Evolutionary conservation across 2,113 vertebrate genomes (phyloP).

Genomic region (Xyrauchen texanus): DNA sequence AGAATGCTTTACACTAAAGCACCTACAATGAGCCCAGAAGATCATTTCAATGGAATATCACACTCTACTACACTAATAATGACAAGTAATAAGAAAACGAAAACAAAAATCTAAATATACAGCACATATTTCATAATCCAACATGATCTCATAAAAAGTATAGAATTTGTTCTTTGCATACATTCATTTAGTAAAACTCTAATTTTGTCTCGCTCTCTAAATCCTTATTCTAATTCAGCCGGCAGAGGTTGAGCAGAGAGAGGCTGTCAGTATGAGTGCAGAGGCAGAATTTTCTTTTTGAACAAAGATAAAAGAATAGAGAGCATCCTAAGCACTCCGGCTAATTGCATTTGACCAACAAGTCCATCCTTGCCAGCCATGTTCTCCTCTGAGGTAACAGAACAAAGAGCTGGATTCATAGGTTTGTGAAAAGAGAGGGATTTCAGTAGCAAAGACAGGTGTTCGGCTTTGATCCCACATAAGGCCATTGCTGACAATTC

Average conservation of each 20-base stretch:
- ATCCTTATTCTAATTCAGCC: constrained; percentile 42
- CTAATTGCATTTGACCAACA: constrained; percentile 71
- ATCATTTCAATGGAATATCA: background rate
- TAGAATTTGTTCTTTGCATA: too few species aligned
- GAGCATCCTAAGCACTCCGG: constrained; percentile 61
- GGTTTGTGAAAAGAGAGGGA: constrained; percentile 57
- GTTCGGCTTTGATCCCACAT: constrained; percentile 65
- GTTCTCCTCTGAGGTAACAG: constrained; percentile 61
- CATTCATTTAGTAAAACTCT: constrained; percentile 8
- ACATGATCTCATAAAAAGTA: too few species aligned
- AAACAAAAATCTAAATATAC: too few species aligned
- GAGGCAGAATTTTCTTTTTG: constrained; percentile 61
- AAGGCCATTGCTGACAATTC: constrained; percentile 57
- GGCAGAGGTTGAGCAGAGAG: constrained; percentile 46
- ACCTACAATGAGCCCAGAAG: background rate
- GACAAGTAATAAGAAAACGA: too few species aligned
- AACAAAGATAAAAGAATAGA: constrained; percentile 67
- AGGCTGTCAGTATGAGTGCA: constrained; percentile 51
- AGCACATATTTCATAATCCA: too few species aligned
- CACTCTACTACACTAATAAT: background rate
- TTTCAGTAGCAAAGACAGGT: constrained; percentile 51
- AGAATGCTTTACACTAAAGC: background rate
- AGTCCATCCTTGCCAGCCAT: constrained; percentile 59
- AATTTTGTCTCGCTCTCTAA: background rate
- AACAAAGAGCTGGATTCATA: constrained; percentile 65